Evolutionary conservation across 1,140 invertebrate genomes (phyloP).

Genomic region (Arctopsyche grandis): DNA sequence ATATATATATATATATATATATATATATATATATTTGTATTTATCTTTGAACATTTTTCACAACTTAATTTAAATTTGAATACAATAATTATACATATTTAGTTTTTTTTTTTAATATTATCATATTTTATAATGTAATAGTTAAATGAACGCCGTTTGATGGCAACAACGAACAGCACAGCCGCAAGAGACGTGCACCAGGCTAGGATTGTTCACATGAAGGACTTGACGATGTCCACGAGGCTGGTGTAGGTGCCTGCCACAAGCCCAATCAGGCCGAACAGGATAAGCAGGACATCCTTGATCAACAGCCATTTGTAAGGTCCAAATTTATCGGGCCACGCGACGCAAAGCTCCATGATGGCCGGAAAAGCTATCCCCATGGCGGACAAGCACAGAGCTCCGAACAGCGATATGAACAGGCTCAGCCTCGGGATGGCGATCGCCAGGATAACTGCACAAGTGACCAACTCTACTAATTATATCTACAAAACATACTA

Average conservation of each 20-base stretch:
- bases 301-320: slow-evolving; percentile 65
- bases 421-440: slow-evolving; percentile 84
- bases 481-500: slow-evolving; percentile 4
- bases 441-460: slow-evolving; percentile 80
- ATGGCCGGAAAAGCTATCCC: slow-evolving; percentile 90
- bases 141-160: neutral
- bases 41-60: too few relatives aligned
- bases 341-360: slow-evolving; percentile 76
- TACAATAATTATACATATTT: too few relatives aligned
- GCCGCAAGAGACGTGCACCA: neutral
- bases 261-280: slow-evolving; percentile 75
- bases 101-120: too few relatives aligned
- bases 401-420: slow-evolving; percentile 91
- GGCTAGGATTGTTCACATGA: slow-evolving; percentile 52
- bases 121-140: too few relatives aligned
- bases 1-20: too few relatives aligned
- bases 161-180: neutral
- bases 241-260: slow-evolving; percentile 78
- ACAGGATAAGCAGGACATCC: slow-evolving; percentile 70
- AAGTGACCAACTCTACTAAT: slow-evolving; percentile 50
- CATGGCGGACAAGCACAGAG: slow-evolving; percentile 83
- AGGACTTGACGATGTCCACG: slow-evolving; percentile 68
- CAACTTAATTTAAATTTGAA: too few relatives aligned
- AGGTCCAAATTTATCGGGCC: slow-evolving; percentile 64
- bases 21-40: too few relatives aligned